A percentile compares a stretch with the other conserved stretches of the same genome.
These are phyloP conservation scores for Tetrao urogallus DNA, from an alignment of 2,113 vertebrate species.

Conservation along the genomic window DNA sequence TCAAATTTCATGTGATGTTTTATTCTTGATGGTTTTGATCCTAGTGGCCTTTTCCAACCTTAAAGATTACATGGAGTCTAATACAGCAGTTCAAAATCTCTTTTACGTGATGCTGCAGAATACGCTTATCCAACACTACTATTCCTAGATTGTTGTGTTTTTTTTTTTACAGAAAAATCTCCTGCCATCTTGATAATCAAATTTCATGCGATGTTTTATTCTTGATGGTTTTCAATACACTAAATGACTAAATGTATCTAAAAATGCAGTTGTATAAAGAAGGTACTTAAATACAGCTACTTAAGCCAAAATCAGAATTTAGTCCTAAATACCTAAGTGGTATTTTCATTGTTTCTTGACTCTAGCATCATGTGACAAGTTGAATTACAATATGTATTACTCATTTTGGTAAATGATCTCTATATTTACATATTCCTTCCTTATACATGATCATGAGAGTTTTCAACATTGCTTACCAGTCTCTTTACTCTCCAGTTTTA, in stretches of 20 bases:
- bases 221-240: neutral
- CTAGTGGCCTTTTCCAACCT: no score
- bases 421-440: neutral
- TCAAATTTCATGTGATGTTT: neutral
- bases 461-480: neutral
- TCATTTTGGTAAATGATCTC: neutral
- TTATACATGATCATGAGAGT: neutral
- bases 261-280: neutral
- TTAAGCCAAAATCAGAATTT: constrained; percentile 2
- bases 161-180: neutral
- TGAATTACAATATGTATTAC: neutral
- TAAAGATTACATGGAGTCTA: neutral
- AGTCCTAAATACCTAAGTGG: neutral
- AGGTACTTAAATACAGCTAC: neutral
- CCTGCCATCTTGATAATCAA: neutral
- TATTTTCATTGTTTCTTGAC: neutral
- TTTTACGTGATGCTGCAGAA: neutral
- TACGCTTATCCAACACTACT: neutral
- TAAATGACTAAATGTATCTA: neutral
- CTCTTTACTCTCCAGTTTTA: neutral
- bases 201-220: neutral
- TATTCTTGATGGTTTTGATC: neutral
- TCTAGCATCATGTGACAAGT: neutral
- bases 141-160: neutral
- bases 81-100: neutral